These are phyloP conservation scores for Magallana ariakensis DNA, from an alignment of 1,140 invertebrate species.

Conservation along the genomic window DNA sequence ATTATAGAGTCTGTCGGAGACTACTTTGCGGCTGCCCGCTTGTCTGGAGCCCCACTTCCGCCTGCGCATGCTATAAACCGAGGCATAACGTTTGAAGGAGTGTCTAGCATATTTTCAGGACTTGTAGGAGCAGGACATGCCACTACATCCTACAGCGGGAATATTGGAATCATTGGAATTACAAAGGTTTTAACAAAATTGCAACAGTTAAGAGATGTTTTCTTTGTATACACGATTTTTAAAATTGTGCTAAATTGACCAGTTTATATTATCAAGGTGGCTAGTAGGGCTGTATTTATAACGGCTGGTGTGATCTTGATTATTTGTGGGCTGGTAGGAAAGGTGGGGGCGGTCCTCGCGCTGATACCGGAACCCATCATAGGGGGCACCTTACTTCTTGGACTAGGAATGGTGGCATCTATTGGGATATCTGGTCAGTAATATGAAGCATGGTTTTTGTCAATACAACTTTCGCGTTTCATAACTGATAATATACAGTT, in stretches of 20 bases:
- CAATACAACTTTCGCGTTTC: too few relatives aligned
- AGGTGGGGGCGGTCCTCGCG: conserved; percentile 91
- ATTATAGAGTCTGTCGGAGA: conserved; percentile 88
- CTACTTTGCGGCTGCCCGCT: conserved; percentile 92
- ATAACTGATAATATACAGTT: too few relatives aligned
- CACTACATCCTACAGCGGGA: conserved; percentile 89
- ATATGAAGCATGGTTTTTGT: too few relatives aligned
- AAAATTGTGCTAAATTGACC: too few relatives aligned
- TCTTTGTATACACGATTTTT: too few relatives aligned
- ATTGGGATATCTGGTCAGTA: conserved; percentile 61
- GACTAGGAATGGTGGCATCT: conserved; percentile 76
- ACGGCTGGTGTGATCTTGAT: conserved; percentile 89
- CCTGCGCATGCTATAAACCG: conserved; percentile 89
- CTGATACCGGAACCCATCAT: conserved; percentile 92
- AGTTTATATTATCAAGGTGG: conserved; percentile 54
- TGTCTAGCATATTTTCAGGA: conserved; percentile 60
- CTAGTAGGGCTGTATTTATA: conserved; percentile 80
- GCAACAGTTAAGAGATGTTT: too few relatives aligned
- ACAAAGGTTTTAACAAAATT: conserved; percentile 80
- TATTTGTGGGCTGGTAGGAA: conserved; percentile 84
- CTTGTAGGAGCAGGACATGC: conserved; percentile 83
- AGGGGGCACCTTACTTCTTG: conserved; percentile 82
- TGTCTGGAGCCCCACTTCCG: conserved; percentile 88
- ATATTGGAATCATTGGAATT: conserved; percentile 90
- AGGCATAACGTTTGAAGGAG: conserved; percentile 79